Base-by-base conservation (phyloP, 2,888 invertebrate species). In the Sarcophaga rosellei region DNA sequence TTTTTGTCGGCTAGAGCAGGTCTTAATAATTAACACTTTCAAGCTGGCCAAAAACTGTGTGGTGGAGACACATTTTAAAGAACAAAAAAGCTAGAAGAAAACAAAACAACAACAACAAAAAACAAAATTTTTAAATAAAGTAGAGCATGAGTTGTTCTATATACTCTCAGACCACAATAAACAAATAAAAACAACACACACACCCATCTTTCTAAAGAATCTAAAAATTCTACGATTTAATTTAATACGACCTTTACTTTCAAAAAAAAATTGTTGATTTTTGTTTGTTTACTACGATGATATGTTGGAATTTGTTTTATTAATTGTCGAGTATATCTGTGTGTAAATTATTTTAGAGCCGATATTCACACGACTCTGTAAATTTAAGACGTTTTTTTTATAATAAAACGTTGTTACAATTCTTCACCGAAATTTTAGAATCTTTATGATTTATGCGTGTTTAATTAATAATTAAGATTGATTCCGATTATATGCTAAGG, bases 1-100 rank as follows among this genome's bases (percentile, higher is more conserved):
- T 35, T 35, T 35, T 10, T 23, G 62, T 12, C 61, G 63, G 44
- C 62, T 44, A 53, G 47, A 69, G 69, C 79, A 59, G 66, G 65
- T 65, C 59, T 73, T 53, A 59, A n/a, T 45, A 87, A 87, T 87
- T 87, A 87, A 77, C 87, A 82, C 87, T 66, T 73, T 66, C 6
- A 53, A 62, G 45, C 47, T 66, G 53, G 66, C 69, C 59, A 62
- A 75, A 70, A 69, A 35, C n/a, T 35, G 35, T 35, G 35, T 35
- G 20, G 25, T 25, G 45, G 35, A 68, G 62, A 53, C n/a, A 44
- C 20, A 12, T 11, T 70, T 63, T 45, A 6, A 44, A 66, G 57
- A 63, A 15, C 17, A 15, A 53, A 78, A 78, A 21, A n/a, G n/a
- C 12, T 35, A 57, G 20, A 44, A 57, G 3, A 59, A 35, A 61